Base-by-base conservation (phyloP, 2,797 vertebrate genomes). In the Pelobates cultripes region DNA sequence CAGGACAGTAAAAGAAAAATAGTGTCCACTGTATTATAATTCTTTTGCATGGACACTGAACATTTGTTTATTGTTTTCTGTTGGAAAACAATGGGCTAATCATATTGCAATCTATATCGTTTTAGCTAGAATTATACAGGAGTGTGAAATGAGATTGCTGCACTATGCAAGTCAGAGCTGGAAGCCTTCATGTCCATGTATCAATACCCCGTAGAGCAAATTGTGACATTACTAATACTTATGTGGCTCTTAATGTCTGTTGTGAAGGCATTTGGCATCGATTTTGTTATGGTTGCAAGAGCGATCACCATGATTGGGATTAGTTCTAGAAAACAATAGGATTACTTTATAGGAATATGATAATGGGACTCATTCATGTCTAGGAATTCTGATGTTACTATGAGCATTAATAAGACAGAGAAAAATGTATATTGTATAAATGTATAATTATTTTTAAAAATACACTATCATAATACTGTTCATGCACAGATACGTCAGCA, bases 1-100 rank as follows among this genome's bases (percentile, higher is more conserved):
- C 28, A 28, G 28, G 28, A 28, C 28, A 28, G 28, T 28, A 28
- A 28, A 28, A 28, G 28, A 28, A 28, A 28, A 1, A 28, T 28
- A 28, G 28, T 28, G 28, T 28, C 28, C 1, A 28, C 28, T 28
- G 28, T 28, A 28, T 28, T 28, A 28, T 28, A 28, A 28, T 28
- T 17, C 51, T 42, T 51, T 17, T 57, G n/a, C 51, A 44, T 51
- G 42, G 3, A 82, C 42, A 77, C 41, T 44, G 68, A 71, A 61
- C 45, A 82, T 53, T 43, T 28, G 55, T 51, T 75, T 51, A 76
- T 71, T 66, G 60, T 67, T 82, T 77, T 71, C 44, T 76, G 79
- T 57, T 70, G 66, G 73, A 42, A 14, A 63, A 9, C 73, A 76
- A 81, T 55, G 57, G 9, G 1, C 73, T 43, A 75, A 71, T 82